These are phyloP conservation scores for Zaprionus capensis DNA, from an alignment of 1,140 invertebrate species.

Conservation along the genomic window DNA sequence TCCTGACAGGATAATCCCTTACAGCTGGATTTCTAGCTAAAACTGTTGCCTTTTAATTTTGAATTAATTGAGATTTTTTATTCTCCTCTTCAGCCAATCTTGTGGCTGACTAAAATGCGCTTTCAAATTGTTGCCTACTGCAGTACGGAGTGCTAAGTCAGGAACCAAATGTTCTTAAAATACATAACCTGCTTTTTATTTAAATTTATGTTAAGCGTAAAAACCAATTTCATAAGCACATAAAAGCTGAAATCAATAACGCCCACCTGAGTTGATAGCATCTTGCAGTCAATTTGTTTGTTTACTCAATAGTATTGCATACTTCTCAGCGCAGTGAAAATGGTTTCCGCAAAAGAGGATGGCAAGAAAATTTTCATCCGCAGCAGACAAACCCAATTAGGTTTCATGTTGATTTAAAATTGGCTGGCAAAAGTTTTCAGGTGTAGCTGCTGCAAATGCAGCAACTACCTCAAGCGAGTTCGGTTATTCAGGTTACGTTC, in stretches of 20 bases:
- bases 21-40: conserved; percentile 20
- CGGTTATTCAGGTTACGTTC: neutral
- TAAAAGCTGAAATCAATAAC: neutral
- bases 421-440: conserved; percentile 33
- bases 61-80: neutral
- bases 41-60: conserved; percentile 28
- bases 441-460: conserved; percentile 1
- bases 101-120: neutral
- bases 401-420: conserved; percentile 49
- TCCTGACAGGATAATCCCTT: conserved; percentile 2
- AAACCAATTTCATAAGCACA: neutral
- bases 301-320: conserved; percentile 33
- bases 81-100: neutral
- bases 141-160: too few species aligned
- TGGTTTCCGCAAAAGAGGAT: conserved; percentile 13
- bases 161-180: too few species aligned
- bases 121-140: too few species aligned
- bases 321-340: conserved; percentile 19
- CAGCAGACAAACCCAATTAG: conserved; percentile 48
- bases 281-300: neutral
- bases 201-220: neutral
- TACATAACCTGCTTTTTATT: neutral
- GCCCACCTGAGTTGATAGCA: neutral
- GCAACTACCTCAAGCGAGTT: neutral
- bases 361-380: conserved; percentile 8